Evolutionary conservation across 2,113 vertebrate genomes (phyloP).

Genomic region (Trichechus manatus): DNA sequence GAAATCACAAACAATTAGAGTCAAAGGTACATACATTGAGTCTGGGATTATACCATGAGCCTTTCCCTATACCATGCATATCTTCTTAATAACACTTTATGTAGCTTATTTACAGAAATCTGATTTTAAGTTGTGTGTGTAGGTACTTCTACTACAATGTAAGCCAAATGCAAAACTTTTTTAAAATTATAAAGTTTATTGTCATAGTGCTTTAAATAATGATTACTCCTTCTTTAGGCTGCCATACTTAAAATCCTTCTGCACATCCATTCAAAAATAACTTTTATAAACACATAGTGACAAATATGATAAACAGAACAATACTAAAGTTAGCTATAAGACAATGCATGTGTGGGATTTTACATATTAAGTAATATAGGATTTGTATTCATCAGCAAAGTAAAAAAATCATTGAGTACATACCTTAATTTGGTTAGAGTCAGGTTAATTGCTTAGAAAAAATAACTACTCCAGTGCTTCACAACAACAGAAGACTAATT

Average conservation of each 20-base stretch:
- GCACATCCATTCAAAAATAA: not conserved
- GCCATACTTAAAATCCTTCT: not conserved
- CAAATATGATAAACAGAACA: not conserved
- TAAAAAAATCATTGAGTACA: not conserved
- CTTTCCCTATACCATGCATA: not conserved
- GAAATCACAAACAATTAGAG: not conserved
- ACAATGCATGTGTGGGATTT: not conserved
- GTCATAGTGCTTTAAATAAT: not conserved
- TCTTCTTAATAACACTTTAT: not conserved
- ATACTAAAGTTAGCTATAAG: not conserved
- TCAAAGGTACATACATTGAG: not conserved
- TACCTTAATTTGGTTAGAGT: not conserved
- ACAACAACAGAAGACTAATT: not conserved
- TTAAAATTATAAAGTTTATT: not conserved
- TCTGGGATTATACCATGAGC: not conserved
- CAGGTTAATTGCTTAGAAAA: not conserved
- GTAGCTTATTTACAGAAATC: not conserved
- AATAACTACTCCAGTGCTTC: not conserved
- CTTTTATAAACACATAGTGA: not conserved
- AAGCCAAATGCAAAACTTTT: not conserved
- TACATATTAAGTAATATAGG: not conserved
- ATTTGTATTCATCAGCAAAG: conserved; percentile 15
- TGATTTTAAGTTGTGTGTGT: not conserved
- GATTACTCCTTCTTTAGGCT: not conserved
- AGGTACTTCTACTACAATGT: not conserved